These are phyloP conservation scores for Paramuricea clavata DNA, from an alignment of 92 coral and sea anemone species.

Conservation along the genomic window DNA sequence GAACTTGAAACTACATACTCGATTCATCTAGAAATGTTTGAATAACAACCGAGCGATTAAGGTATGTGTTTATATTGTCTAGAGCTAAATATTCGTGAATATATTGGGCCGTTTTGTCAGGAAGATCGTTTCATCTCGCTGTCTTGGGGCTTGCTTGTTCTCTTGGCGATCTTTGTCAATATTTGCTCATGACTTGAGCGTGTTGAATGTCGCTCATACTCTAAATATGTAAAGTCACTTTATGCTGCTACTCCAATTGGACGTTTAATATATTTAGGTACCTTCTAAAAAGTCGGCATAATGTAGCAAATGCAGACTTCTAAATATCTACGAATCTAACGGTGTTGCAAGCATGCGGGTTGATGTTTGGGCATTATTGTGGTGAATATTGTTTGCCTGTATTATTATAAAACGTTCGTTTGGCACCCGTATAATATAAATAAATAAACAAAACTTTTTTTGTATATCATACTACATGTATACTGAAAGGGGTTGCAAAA, in stretches of 20 bases:
- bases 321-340: neutral
- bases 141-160: neutral
- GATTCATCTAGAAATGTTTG: neutral
- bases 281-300: neutral
- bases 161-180: neutral
- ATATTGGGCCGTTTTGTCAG: constrained; percentile 21
- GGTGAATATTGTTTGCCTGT: constrained; percentile 16
- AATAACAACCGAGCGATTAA: neutral
- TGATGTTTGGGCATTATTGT: neutral
- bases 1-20: neutral
- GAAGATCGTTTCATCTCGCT: neutral
- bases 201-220: neutral
- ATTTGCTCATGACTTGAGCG: constrained; percentile 6
- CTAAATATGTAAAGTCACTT: neutral
- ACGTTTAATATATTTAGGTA: neutral
- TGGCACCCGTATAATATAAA: constrained; percentile 12
- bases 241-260: neutral
- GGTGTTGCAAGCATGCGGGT: neutral
- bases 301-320: neutral
- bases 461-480: too few species aligned
- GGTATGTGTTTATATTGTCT: neutral
- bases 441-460: neutral
- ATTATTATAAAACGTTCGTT: neutral
- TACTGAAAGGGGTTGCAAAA: neutral
- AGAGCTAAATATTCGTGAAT: neutral